Conservation (phyloP, 2,888 invertebrate genomes). For the Xanthia icteritia region DNA sequence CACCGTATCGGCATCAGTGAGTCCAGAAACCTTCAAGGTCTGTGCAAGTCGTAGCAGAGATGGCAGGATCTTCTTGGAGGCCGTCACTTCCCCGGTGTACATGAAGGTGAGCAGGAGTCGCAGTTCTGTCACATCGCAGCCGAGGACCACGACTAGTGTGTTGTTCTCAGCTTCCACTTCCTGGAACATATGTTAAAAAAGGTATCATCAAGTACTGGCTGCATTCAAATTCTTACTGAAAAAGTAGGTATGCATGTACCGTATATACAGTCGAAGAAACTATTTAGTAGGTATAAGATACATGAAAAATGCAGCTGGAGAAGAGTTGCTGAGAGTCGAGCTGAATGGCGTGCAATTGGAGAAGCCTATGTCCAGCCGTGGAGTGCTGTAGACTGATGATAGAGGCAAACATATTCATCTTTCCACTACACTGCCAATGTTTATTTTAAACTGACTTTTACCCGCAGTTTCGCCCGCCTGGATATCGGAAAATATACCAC, state of each 20-base stretch:
- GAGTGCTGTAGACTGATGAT: too few species aligned
- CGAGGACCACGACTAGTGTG: conserved; percentile 93
- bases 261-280: background rate
- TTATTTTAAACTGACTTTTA: too few species aligned
- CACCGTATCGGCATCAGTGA: conserved; percentile 93
- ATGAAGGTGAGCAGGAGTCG: conserved; percentile 95
- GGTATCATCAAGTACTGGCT: background rate
- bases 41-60: conserved; percentile 94
- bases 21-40: conserved; percentile 94
- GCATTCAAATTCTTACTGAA: background rate
- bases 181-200: conserved; percentile 80
- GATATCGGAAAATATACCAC: too few species aligned
- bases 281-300: background rate
- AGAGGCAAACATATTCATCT: too few species aligned
- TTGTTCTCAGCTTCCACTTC: conserved; percentile 93
- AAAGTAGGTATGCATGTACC: too few species aligned
- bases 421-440: too few species aligned
- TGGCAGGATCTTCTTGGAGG: conserved; percentile 94
- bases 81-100: conserved; percentile 97
- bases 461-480: too few species aligned
- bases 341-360: background rate
- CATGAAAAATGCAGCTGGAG: background rate
- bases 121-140: conserved; percentile 93
- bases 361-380: too few species aligned
- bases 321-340: too few species aligned